phyloP scores from a whole-genome alignment of 2,113 vertebrate genomes.

The Panthera tigris region DNA sequence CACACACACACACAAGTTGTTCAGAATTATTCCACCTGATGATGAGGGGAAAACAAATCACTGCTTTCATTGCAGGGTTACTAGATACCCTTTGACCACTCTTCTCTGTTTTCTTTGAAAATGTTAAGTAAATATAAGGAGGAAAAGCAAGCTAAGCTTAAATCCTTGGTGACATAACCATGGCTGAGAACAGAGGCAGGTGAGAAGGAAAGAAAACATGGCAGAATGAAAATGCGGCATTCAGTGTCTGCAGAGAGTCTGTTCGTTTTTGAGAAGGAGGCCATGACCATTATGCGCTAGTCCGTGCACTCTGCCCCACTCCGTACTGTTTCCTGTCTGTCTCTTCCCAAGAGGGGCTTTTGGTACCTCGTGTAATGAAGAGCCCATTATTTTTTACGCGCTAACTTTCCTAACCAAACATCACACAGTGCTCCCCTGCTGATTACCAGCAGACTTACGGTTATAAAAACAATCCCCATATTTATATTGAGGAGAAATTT shows the following conservation, averaged over 20 bases:
- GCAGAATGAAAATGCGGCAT: conserved; percentile 10
- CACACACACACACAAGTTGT: conserved; percentile 17
- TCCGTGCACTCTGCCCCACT: background rate
- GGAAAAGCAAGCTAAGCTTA: conserved; percentile 21
- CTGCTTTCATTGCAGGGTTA: conserved; percentile 49
- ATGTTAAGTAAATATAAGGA: conserved; percentile 4
- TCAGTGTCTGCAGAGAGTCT: background rate
- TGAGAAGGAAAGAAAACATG: background rate
- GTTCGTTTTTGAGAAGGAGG: conserved; percentile 5
- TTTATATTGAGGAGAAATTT: conserved; percentile 53
- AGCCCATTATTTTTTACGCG: background rate
- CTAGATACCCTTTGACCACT: conserved; percentile 46
- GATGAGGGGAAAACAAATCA: background rate
- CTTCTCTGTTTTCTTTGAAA: background rate
- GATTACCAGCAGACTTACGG: background rate
- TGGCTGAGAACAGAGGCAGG: background rate
- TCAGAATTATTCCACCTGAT: background rate
- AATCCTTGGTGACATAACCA: background rate
- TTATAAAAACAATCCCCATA: conserved; percentile 34
- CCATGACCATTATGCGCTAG: background rate
- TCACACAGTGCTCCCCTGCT: conserved; percentile 10
- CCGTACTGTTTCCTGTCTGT: background rate
- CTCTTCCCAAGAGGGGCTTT: background rate
- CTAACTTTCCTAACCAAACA: background rate
- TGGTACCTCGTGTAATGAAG: background rate